Conservation (phyloP, 2,888 invertebrate genomes). For the Physocephala rufipes region DNA sequence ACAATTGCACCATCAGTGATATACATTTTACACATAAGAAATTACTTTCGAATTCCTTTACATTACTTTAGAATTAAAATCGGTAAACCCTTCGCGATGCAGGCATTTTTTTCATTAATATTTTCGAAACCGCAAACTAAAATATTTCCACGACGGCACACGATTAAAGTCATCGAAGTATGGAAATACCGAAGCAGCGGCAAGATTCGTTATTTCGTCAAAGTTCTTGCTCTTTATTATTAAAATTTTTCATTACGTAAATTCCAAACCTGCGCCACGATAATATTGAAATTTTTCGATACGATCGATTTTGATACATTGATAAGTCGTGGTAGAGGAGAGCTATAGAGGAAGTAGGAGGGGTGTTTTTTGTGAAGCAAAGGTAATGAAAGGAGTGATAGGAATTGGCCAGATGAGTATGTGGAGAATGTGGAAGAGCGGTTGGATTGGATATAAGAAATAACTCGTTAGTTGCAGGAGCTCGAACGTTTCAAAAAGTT, state of each 20-base stretch:
- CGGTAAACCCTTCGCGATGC: background rate
- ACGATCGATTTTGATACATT: background rate
- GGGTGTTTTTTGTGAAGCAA: no score
- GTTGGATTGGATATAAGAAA: background rate
- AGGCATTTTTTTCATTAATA: background rate
- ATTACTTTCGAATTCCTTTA: no score
- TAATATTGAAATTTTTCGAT: background rate
- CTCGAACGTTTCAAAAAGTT: background rate
- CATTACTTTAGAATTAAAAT: background rate
- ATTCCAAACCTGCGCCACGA: background rate
- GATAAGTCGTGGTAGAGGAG: background rate
- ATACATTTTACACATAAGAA: background rate
- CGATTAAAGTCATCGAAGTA: background rate
- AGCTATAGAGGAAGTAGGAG: background rate
- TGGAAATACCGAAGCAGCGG: background rate
- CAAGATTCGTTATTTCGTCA: no score
- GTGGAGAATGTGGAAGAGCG: no score
- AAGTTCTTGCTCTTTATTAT: background rate
- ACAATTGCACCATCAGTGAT: background rate
- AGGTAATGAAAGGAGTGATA: no score
- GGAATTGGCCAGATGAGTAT: no score
- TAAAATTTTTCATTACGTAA: conserved; percentile 8
- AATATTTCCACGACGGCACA: background rate
- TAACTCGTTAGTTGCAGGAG: background rate
- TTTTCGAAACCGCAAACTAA: background rate